Conservation (phyloP, 2,888 invertebrate genomes). For the Cheilosia impressa region DNA sequence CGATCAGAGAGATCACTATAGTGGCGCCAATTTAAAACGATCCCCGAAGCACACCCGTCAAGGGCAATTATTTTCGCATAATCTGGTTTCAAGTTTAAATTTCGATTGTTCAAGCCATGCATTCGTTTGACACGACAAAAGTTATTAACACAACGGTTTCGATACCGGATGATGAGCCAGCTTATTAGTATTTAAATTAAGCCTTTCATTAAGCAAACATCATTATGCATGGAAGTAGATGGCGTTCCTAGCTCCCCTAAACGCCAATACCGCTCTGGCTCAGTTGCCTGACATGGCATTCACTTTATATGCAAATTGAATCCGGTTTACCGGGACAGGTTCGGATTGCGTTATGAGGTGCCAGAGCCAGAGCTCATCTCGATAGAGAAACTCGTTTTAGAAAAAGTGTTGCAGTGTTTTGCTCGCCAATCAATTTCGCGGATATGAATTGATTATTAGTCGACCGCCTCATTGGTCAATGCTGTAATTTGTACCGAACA, state of each 20-base stretch:
- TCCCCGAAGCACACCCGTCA: too few relatives aligned
- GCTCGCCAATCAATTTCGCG: conserved; percentile 23
- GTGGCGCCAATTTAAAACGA: too few relatives aligned
- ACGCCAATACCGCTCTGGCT: neutral
- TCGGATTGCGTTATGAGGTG: conserved; percentile 4
- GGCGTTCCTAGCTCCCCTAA: neutral
- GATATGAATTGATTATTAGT: conserved; percentile 22
- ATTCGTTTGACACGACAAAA: too few relatives aligned
- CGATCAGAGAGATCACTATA: too few relatives aligned
- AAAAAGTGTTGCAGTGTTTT: conserved; percentile 16
- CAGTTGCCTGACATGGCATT: conserved; percentile 15
- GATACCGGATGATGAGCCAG: neutral
- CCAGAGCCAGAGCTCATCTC: neutral
- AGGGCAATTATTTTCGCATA: too few relatives aligned
- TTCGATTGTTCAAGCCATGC: too few relatives aligned
- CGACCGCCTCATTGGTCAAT: neutral
- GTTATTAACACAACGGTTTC: too few relatives aligned
- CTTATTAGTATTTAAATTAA: conserved; percentile 20
- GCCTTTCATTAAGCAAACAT: conserved; percentile 22
- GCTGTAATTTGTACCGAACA: neutral
- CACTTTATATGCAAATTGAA: conserved; percentile 66
- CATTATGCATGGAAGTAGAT: conserved; percentile 6
- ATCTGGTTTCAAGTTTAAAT: too few relatives aligned
- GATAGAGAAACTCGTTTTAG: conserved; percentile 13
- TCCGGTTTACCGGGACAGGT: conserved; percentile 59